Evolutionary conservation across 2,797 vertebrate species (phyloP).

Genomic region (Phrynocephalus vlangalii): DNA sequence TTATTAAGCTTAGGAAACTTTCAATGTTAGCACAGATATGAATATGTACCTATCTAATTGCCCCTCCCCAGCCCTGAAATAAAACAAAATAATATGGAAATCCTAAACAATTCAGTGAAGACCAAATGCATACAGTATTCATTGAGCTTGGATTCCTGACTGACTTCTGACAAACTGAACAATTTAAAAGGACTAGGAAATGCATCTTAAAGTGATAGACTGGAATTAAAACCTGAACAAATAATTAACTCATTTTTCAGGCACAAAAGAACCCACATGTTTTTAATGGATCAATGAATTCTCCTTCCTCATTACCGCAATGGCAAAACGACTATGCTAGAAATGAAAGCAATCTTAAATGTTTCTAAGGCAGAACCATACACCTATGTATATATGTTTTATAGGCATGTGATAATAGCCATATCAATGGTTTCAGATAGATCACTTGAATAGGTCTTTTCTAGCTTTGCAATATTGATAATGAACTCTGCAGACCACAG

Average conservation of each 20-base stretch:
- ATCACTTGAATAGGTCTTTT: conserved; percentile 13
- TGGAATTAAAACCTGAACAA: too few relatives aligned
- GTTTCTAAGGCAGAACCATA: not conserved
- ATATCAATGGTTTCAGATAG: conserved; percentile 34
- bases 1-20: not conserved
- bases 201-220: not conserved
- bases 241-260: conserved; percentile 21
- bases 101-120: not conserved
- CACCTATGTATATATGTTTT: not conserved
- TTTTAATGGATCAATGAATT: conserved; percentile 1
- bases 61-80: not conserved
- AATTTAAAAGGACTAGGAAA: conserved; percentile 20
- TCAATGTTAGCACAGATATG: not conserved
- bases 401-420: conserved; percentile 1
- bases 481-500: conserved; percentile 42
- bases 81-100: not conserved
- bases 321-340: conserved; percentile 39
- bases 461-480: conserved; percentile 37
- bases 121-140: too few relatives aligned
- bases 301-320: not conserved
- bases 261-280: not conserved
- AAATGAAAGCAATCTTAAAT: conserved; percentile 13
- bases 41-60: too few relatives aligned
- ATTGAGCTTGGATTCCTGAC: not conserved
- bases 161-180: not conserved